Evolutionary conservation across 2,797 vertebrate genomes (phyloP).

Genomic region (Poeciliopsis turneri): DNA sequence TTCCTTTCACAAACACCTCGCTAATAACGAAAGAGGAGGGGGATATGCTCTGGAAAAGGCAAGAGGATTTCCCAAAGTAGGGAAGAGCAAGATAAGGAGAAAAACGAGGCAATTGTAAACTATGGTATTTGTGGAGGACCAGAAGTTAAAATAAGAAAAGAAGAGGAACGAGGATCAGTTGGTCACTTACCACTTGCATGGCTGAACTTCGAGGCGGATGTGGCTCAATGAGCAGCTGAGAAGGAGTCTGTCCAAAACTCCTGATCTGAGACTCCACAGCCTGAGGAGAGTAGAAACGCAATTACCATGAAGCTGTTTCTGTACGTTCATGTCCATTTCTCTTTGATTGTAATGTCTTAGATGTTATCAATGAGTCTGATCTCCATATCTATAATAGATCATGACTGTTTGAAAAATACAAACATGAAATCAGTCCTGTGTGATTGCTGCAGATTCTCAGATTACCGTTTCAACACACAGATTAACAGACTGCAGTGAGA

Average conservation of each 20-base stretch:
- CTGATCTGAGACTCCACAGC: conserved; percentile 97
- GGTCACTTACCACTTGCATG: conserved; percentile 96
- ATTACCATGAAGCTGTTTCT: neutral
- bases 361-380: neutral
- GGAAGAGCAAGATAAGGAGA: conserved; percentile 1
- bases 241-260: conserved; percentile 98
- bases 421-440: neutral
- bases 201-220: conserved; percentile 96
- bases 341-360: neutral
- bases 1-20: conserved; percentile 60
- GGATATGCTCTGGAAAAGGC: conserved; percentile 56
- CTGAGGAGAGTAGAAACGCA: conserved; percentile 64
- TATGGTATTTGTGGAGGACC: neutral
- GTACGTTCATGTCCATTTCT: neutral
- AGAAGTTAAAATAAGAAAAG: conserved; percentile 15
- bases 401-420: neutral
- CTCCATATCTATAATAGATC: neutral
- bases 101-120: neutral
- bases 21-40: conserved; percentile 72
- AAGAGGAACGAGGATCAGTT: neutral
- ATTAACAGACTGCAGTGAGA: neutral
- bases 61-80: conserved; percentile 58
- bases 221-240: conserved; percentile 96
- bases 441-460: conserved; percentile 1
- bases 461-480: neutral